These are phyloP conservation scores for Gymnarchus niloticus DNA, from an alignment of 2,113 vertebrate species.

Conservation along the genomic window DNA sequence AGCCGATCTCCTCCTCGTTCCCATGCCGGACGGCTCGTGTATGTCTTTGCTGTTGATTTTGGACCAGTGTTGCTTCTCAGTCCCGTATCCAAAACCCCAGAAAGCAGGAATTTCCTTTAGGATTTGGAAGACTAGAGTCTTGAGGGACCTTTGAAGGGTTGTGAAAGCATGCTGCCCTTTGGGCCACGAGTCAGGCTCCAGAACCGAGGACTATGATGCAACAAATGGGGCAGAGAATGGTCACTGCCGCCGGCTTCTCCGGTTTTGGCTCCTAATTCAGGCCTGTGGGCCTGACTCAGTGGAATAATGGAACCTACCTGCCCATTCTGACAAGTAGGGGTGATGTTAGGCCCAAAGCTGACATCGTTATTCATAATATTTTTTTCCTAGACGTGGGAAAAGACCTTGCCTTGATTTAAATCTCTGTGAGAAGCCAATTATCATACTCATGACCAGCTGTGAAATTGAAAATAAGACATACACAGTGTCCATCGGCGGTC, in stretches of 20 bases:
- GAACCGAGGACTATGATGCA: background rate
- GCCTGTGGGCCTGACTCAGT: background rate
- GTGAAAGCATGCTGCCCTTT: background rate
- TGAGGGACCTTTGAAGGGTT: background rate
- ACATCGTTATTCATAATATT: too few relatives aligned
- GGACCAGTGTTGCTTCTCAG: background rate
- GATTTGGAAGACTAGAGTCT: background rate
- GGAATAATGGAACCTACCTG: background rate
- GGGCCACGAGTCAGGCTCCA: background rate
- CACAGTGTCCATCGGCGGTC: background rate
- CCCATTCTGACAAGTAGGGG: background rate
- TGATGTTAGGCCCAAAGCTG: too few relatives aligned
- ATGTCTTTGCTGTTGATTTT: background rate
- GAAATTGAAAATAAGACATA: background rate
- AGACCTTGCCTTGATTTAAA: background rate
- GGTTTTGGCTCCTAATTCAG: background rate
- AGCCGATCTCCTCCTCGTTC: background rate
- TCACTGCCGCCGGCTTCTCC: background rate
- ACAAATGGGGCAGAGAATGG: background rate
- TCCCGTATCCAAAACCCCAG: slow-evolving; percentile 6
- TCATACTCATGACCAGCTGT: too few relatives aligned
- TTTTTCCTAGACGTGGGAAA: background rate
- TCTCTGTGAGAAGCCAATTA: background rate
- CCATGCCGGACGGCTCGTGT: background rate
- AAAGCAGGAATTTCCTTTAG: slow-evolving; percentile 3